Evolutionary conservation across 2,797 vertebrate species (phyloP).

Genomic region (Pteropus rufus): DNA sequence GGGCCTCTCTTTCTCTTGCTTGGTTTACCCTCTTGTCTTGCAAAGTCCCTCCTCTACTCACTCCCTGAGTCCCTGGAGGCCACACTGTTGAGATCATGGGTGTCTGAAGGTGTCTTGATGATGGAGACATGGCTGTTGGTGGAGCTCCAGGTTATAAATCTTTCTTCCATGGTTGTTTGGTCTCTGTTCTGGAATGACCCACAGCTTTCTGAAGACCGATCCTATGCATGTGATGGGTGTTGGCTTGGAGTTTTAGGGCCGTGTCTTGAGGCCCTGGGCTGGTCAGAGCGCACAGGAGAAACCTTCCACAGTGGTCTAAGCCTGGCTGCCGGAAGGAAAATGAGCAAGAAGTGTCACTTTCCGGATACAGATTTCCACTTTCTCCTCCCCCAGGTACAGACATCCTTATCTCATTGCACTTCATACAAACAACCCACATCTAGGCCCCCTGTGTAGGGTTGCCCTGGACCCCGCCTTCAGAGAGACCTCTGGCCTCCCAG

Average conservation of each 20-base stretch:
- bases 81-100: neutral
- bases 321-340: neutral
- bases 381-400: neutral
- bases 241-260: neutral
- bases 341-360: too few species aligned
- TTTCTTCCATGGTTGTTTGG: accelerated
- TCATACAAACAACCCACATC: neutral
- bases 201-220: neutral
- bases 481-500: neutral
- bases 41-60: neutral
- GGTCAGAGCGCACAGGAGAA: neutral
- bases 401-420: neutral
- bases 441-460: neutral
- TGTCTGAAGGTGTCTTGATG: neutral
- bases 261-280: neutral
- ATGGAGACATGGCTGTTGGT: neutral
- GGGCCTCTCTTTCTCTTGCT: neutral
- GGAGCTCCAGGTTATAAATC: neutral
- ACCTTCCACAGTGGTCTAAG: neutral
- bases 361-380: neutral
- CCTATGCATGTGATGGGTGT: neutral
- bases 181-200: too few species aligned
- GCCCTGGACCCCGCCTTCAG: neutral
- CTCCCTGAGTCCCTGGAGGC: neutral
- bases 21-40: neutral